A percentile compares a stretch with the other conserved stretches of the same genome.
Evolutionary conservation across 2,888 invertebrate species (phyloP).

Genomic region (Pardosa pseudoannulata): DNA sequence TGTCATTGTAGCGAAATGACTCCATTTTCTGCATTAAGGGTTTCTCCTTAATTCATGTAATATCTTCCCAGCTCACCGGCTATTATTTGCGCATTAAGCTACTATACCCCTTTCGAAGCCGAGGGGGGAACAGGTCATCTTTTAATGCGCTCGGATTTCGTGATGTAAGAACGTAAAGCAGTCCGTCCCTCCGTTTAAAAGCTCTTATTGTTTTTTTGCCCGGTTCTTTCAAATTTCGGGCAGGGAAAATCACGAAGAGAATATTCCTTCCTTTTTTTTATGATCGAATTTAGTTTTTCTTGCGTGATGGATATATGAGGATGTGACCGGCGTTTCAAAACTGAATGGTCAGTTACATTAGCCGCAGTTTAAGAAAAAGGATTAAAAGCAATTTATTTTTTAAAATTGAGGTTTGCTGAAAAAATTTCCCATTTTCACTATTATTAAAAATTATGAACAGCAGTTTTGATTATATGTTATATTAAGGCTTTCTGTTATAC

Average conservation of each 20-base stretch:
- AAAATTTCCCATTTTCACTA: too few species aligned
- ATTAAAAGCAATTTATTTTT: too few species aligned
- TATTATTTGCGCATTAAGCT: constrained; percentile 55
- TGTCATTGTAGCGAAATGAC: constrained; percentile 65
- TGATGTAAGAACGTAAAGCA: constrained; percentile 10
- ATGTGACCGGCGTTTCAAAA: not conserved
- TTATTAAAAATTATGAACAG: too few species aligned
- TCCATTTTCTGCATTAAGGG: constrained; percentile 38
- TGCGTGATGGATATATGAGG: constrained; percentile 8
- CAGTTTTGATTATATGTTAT: too few species aligned
- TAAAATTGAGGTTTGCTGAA: too few species aligned
- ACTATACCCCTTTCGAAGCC: constrained; percentile 18
- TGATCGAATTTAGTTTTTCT: not conserved
- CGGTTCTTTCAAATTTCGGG: not conserved
- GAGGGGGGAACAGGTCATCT: constrained; percentile 1
- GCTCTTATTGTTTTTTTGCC: constrained; percentile 25
- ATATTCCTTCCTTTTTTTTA: not conserved
- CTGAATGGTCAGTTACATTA: too few species aligned
- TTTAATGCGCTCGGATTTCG: constrained; percentile 30
- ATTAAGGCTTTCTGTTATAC: too few species aligned
- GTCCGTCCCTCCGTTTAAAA: constrained; percentile 36
- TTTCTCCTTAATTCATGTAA: not conserved
- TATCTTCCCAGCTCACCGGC: not conserved
- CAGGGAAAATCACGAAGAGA: constrained; percentile 3
- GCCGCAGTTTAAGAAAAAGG: too few species aligned